phyloP scores from a whole-genome alignment of 2,113 vertebrate species.

The Acanthochromis polyacanthus region DNA sequence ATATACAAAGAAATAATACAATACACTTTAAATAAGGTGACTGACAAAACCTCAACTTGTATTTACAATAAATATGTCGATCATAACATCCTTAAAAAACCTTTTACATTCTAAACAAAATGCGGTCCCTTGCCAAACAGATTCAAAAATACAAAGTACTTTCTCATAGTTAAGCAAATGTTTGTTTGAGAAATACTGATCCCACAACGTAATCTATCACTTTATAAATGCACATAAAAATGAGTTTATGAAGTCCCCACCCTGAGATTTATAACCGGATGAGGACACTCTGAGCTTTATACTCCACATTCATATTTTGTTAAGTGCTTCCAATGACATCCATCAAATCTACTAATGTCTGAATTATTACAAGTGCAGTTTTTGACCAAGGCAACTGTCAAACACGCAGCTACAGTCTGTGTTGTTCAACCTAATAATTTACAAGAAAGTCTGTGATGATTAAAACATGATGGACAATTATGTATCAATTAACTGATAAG shows the following conservation, averaged over 20 bases:
- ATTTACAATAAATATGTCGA: slow-evolving; percentile 81
- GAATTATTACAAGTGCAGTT: background rate
- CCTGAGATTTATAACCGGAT: background rate
- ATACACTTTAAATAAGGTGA: slow-evolving; percentile 58
- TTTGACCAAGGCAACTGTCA: slow-evolving; percentile 9
- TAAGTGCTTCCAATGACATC: background rate
- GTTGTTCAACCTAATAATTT: slow-evolving; percentile 16
- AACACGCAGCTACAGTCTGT: background rate
- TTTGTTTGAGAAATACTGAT: slow-evolving; percentile 9
- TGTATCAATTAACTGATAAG: slow-evolving; percentile 6
- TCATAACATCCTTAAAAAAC: slow-evolving; percentile 53
- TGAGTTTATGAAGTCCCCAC: background rate
- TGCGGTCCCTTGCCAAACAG: background rate
- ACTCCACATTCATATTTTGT: slow-evolving; percentile 14
- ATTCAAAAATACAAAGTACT: slow-evolving; percentile 25
- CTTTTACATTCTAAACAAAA: slow-evolving; percentile 46
- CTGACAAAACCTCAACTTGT: slow-evolving; percentile 48
- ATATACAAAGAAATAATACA: slow-evolving; percentile 54
- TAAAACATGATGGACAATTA: slow-evolving; percentile 29
- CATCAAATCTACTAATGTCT: background rate
- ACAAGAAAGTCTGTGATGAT: slow-evolving; percentile 32
- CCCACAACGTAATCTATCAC: slow-evolving; percentile 1
- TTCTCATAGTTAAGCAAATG: slow-evolving; percentile 1
- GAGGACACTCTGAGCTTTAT: background rate
- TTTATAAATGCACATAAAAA: slow-evolving; percentile 6